A percentile compares a stretch with the other conserved stretches of the same genome.
phyloP scores from a whole-genome alignment of 2,797 vertebrate species.

The Bradypodion ventrale region DNA sequence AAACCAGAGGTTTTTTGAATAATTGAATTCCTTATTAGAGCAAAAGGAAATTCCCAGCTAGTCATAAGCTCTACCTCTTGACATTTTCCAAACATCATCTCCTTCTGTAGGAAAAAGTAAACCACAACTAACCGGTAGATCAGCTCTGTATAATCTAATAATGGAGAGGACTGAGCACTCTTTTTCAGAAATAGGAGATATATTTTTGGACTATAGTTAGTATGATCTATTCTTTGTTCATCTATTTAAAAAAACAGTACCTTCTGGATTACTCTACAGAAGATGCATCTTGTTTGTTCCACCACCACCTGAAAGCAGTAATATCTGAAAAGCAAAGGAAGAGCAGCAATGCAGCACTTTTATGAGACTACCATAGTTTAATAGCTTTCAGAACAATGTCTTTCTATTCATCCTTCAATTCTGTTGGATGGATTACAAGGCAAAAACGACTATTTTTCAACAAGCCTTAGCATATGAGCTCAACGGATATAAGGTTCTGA shows the following conservation, averaged over 20 bases:
- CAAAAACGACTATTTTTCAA: conserved; percentile 9
- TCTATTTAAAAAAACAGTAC: neutral
- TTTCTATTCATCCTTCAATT: neutral
- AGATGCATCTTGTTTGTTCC: neutral
- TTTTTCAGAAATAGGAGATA: neutral
- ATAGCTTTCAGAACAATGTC: neutral
- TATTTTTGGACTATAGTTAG: too few relatives aligned
- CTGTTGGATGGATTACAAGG: neutral
- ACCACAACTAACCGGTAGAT: neutral
- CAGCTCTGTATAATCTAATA: neutral
- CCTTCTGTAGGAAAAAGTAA: neutral
- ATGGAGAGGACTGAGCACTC: neutral
- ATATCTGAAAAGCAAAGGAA: neutral
- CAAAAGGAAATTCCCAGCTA: neutral
- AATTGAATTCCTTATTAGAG: neutral
- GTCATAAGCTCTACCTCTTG: neutral
- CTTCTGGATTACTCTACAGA: neutral
- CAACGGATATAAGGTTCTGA: neutral
- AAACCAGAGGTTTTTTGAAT: neutral
- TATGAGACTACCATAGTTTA: neutral
- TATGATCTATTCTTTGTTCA: too few relatives aligned
- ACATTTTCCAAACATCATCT: neutral
- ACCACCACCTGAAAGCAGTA: neutral
- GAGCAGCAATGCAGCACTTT: neutral
- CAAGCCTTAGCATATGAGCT: neutral